Evolutionary conservation across 2,888 invertebrate genomes (phyloP).

Genomic region (Tetropium fuscum): DNA sequence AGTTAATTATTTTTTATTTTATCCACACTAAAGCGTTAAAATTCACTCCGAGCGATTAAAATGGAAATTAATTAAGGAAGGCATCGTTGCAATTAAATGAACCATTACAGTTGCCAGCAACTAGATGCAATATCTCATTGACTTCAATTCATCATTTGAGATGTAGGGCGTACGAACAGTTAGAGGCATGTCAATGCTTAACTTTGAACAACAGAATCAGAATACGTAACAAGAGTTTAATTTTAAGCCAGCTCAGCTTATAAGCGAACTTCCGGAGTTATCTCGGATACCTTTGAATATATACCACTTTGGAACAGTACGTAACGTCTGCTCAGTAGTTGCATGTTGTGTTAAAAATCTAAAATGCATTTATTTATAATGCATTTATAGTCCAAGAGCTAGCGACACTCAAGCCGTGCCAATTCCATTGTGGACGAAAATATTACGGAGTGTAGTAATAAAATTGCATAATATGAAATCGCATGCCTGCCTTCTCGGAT

Average conservation of each 20-base stretch:
- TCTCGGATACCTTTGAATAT: not conserved
- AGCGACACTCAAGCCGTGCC: too few species aligned
- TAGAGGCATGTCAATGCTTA: conserved; percentile 31
- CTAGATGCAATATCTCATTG: conserved; percentile 16
- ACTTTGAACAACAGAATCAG: conserved; percentile 40
- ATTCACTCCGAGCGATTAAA: conserved; percentile 6
- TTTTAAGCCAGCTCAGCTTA: conserved; percentile 39
- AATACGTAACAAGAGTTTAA: conserved; percentile 47
- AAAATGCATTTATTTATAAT: too few species aligned
- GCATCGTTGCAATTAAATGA: conserved; percentile 18
- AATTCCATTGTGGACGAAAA: too few species aligned
- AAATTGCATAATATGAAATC: too few species aligned
- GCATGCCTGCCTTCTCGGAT: too few species aligned
- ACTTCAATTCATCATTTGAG: conserved; percentile 24
- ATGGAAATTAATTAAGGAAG: conserved; percentile 9
- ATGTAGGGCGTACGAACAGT: too few species aligned
- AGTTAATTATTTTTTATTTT: conserved; percentile 9
- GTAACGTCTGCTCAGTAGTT: too few species aligned
- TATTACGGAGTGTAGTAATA: too few species aligned
- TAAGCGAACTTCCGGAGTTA: not conserved
- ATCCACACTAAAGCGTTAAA: not conserved
- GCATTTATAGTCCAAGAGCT: too few species aligned
- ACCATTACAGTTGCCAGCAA: conserved; percentile 24
- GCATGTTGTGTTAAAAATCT: too few species aligned
- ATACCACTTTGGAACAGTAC: too few species aligned